These are phyloP conservation scores for Pseudocheirus occidentalis DNA, from an alignment of 2,797 vertebrate species.

Conservation along the genomic window DNA sequence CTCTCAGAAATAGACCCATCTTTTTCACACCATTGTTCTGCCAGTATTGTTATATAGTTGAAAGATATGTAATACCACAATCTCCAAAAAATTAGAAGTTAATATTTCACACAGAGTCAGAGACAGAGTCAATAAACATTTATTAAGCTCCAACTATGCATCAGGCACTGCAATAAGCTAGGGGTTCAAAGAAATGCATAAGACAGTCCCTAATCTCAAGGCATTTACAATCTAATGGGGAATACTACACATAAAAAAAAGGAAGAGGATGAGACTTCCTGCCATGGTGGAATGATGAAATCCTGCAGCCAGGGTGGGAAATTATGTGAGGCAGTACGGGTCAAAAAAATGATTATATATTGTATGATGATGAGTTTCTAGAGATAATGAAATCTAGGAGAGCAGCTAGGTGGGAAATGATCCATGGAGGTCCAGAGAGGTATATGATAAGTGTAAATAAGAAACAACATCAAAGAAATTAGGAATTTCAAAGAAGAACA, in stretches of 20 bases:
- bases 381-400: not conserved
- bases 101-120: not conserved
- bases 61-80: not conserved
- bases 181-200: not conserved
- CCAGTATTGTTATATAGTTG: not conserved
- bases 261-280: not conserved
- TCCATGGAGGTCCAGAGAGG: not conserved
- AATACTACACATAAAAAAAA: not conserved
- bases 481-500: not conserved
- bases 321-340: not conserved
- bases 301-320: not conserved
- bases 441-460: not conserved
- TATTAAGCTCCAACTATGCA: no score
- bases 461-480: not conserved
- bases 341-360: not conserved
- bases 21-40: not conserved
- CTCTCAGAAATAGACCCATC: not conserved
- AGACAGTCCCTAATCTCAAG: not conserved
- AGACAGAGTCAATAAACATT: no score
- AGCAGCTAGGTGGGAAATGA: not conserved
- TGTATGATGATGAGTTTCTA: not conserved
- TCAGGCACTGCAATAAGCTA: not conserved
- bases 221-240: not conserved
- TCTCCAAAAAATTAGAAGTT: not conserved
- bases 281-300: not conserved